phyloP scores from a whole-genome alignment of 2,113 vertebrate species.

The Scopus umbretta region DNA sequence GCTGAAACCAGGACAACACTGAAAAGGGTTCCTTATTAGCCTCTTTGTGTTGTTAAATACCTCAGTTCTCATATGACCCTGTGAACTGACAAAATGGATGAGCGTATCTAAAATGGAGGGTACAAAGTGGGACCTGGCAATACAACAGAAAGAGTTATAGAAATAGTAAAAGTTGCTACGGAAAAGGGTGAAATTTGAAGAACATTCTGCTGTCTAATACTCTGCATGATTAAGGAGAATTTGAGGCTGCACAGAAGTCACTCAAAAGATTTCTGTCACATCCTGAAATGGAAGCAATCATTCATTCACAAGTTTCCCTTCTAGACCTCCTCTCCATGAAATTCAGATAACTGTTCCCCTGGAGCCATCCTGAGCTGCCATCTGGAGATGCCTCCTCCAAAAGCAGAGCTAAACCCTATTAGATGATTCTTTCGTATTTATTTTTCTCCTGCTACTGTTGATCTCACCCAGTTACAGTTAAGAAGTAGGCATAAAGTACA shows the following conservation, averaged over 20 bases:
- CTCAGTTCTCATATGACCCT: neutral
- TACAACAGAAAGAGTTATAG: neutral
- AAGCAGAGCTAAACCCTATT: neutral
- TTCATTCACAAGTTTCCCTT: neutral
- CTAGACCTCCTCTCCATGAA: constrained; percentile 1
- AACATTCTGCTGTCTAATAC: neutral
- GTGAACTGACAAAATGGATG: neutral
- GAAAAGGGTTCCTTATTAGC: neutral
- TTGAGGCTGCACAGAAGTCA: neutral
- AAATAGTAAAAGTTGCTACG: neutral
- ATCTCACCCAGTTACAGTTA: neutral
- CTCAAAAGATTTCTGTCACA: constrained; percentile 1
- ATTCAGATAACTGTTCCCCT: constrained; percentile 19
- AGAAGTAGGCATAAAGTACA: neutral
- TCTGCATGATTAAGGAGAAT: neutral
- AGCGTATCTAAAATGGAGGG: neutral
- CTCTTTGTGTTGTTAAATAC: neutral
- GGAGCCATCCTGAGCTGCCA: neutral
- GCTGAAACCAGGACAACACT: no score
- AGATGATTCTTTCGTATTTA: neutral
- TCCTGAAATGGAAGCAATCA: constrained; percentile 5
- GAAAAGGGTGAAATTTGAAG: neutral
- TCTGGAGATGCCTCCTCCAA: neutral
- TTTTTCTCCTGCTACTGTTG: neutral
- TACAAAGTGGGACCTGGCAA: neutral